Evolutionary conservation across 2,888 invertebrate species (phyloP).

Genomic region (Watsonalla cultraria): DNA sequence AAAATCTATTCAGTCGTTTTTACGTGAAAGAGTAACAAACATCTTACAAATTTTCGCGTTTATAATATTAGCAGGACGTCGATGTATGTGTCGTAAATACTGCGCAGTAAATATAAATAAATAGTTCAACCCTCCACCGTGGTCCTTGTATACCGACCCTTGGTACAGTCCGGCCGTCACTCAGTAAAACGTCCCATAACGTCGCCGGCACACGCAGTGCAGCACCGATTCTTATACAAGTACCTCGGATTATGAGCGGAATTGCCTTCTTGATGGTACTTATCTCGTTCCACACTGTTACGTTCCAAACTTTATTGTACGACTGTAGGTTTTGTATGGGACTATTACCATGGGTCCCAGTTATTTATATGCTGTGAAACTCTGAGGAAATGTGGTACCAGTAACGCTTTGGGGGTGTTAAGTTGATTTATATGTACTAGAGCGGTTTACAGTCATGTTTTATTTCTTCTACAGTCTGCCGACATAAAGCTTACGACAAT

Average conservation of each 20-base stretch:
- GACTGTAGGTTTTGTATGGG: constrained; percentile 12
- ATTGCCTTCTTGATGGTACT: constrained; percentile 53
- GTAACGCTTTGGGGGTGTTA: background rate
- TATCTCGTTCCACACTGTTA: constrained; percentile 33
- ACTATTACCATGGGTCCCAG: constrained; percentile 5
- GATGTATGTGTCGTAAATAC: too few relatives aligned
- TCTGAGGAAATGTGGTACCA: background rate
- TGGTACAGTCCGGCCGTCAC: constrained; percentile 57
- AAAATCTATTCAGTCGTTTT: too few relatives aligned
- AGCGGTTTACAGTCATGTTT: background rate
- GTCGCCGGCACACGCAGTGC: constrained; percentile 66
- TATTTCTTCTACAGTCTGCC: too few relatives aligned
- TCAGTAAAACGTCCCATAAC: constrained; percentile 72
- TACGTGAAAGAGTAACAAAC: too few relatives aligned
- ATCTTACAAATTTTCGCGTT: too few relatives aligned
- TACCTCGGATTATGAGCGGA: constrained; percentile 57
- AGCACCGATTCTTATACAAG: constrained; percentile 64
- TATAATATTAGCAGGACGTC: too few relatives aligned
- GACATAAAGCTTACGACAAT: too few relatives aligned
- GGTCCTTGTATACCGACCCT: constrained; percentile 15
- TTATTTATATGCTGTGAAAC: background rate
- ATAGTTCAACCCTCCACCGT: background rate
- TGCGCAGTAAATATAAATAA: too few relatives aligned
- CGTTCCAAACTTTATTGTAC: constrained; percentile 19
- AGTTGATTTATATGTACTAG: background rate